Percentiles rank a stretch among this genome's conserved stretches.
These are phyloP conservation scores for Cyanistes caeruleus DNA, from an alignment of 2,113 vertebrate species.

Conservation along the genomic window DNA sequence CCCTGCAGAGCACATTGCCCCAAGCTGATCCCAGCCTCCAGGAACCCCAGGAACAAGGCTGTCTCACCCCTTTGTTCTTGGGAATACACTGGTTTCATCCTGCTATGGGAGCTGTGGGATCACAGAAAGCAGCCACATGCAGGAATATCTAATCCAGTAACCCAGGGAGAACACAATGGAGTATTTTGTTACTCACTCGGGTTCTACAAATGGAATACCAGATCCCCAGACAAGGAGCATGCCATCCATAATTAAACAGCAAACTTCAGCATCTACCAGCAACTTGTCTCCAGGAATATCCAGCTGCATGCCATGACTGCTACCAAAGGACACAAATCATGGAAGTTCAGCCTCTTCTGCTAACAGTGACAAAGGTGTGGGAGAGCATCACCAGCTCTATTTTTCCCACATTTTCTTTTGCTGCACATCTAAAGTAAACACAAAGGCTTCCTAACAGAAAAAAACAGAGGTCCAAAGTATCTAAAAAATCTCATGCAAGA, in stretches of 20 bases:
- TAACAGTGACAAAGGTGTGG: neutral
- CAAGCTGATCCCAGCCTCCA: neutral
- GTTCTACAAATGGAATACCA: neutral
- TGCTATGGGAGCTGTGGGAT: rapidly evolving
- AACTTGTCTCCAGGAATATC: neutral
- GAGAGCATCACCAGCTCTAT: neutral
- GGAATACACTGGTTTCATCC: neutral
- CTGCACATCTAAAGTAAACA: neutral
- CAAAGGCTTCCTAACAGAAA: neutral
- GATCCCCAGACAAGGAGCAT: neutral
- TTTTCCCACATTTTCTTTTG: neutral
- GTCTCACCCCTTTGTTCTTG: rapidly evolving
- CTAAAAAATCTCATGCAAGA: neutral
- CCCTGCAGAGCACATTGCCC: rapidly evolving
- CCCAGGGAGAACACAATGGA: neutral
- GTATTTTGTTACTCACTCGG: neutral
- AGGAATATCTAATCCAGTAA: neutral
- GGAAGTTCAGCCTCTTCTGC: neutral
- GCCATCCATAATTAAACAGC: neutral
- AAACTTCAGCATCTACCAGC: neutral
- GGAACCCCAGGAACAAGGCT: neutral
- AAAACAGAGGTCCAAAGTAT: neutral
- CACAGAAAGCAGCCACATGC: rapidly evolving
- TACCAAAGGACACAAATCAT: neutral
- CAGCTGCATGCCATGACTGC: neutral